A percentile compares a stretch with the other conserved stretches of the same genome.
phyloP scores from a whole-genome alignment of 2,888 invertebrate species.

The Tupiocoris notatus region DNA sequence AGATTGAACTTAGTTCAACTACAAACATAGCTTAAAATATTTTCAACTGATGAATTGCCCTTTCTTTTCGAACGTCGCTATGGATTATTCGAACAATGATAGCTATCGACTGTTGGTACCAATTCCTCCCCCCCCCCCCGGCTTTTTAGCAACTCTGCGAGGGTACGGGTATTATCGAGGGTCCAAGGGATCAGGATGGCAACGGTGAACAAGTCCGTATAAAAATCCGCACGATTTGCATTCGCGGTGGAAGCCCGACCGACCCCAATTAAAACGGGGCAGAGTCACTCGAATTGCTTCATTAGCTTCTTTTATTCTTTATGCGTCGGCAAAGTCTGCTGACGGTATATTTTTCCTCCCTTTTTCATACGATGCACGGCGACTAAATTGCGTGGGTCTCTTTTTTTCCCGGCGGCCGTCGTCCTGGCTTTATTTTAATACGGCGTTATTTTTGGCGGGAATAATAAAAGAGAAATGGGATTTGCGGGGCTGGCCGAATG shows the following conservation, averaged over 20 bases:
- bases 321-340: slow-evolving; percentile 8
- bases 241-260: slow-evolving; percentile 19
- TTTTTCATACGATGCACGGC: slow-evolving; percentile 19
- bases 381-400: slow-evolving; percentile 22
- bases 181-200: too few species aligned
- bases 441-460: slow-evolving; percentile 34
- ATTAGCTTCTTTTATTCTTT: slow-evolving; percentile 36
- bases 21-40: too few species aligned
- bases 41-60: too few species aligned
- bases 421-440: slow-evolving; percentile 23
- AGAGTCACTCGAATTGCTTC: slow-evolving; percentile 32
- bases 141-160: too few species aligned
- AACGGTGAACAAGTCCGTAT: slow-evolving; percentile 10
- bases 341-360: not conserved
- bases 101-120: too few species aligned
- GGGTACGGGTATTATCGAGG: too few species aligned
- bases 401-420: not conserved
- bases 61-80: too few species aligned
- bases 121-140: too few species aligned
- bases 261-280: slow-evolving; percentile 36
- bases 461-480: slow-evolving; percentile 34
- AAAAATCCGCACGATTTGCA: slow-evolving; percentile 30
- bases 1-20: too few species aligned
- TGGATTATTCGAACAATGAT: too few species aligned
- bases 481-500: slow-evolving; percentile 20